A percentile compares a stretch with the other conserved stretches of the same genome.
Evolutionary conservation across 2,113 vertebrate genomes (phyloP).

Genomic region (Aythya baeri): DNA sequence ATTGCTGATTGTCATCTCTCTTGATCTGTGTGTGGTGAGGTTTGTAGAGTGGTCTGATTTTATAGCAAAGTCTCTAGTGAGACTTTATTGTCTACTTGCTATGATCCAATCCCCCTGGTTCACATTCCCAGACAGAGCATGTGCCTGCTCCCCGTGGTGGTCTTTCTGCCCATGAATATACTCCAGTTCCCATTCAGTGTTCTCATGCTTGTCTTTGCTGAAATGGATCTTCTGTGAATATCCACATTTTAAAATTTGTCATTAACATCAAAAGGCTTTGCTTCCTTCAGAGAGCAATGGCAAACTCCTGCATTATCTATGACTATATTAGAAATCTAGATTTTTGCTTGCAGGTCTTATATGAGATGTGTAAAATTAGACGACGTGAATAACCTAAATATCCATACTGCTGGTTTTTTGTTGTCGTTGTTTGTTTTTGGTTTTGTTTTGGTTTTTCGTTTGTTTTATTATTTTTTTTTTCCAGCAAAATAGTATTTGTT

Average conservation of each 20-base stretch:
- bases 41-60: neutral
- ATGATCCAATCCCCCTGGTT: neutral
- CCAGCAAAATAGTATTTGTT: neutral
- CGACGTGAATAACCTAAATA: neutral
- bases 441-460: too few species aligned
- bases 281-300: neutral
- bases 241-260: neutral
- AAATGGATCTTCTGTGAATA: neutral
- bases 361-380: neutral
- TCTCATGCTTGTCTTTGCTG: neutral
- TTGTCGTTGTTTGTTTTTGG: too few species aligned
- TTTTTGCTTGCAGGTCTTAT: neutral
- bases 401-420: neutral
- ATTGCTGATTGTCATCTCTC: neutral
- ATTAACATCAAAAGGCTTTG: neutral
- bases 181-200: neutral
- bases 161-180: neutral
- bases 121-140: neutral
- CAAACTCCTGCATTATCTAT: neutral
- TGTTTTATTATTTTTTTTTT: too few species aligned
- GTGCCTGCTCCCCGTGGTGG: neutral
- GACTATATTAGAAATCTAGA: neutral
- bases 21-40: neutral
- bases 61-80: neutral
- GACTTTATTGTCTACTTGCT: neutral